Base-by-base conservation (phyloP, 1,140 invertebrate genomes). In the Drosophila kepulauana region DNA sequence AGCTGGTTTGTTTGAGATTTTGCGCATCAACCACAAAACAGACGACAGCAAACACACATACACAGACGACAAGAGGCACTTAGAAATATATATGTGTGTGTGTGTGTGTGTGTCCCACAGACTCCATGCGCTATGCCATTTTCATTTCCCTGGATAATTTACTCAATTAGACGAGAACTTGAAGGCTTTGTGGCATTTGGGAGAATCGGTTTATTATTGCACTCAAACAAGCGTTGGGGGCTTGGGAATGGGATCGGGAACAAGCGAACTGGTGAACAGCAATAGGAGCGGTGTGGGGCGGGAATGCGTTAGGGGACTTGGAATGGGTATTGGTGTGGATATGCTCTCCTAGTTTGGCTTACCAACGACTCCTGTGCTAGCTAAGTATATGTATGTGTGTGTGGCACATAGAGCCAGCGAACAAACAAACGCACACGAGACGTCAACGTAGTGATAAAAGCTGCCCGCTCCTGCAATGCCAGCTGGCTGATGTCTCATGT, bases 181-280 rank as follows among this genome's bases (percentile, higher is more conserved):
- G 78, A 81, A 79, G 84, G 81, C 84, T 88, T 89, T 88, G 85
- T 82, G 85, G 84, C 84, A 88, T 89, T 88, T 79, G 70, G 74
- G 67, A 76, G 81, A 89, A 89, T 89, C 85, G 81, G 78, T 88
- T 88, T 89, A 84, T 88, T 88, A 81, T 78, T 89, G 84, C 84
- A 81, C 85, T 89, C 82, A 69, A 66, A 72, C 52, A 54, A 72
- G 56, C 30, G 16, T n/a, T 41, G 61, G 33, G 61, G 20, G 46
- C 1, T 35, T n/a, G 61, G 48, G 5, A 74, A 28, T 57, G 49
- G 51, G 1, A 59, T 28, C 30, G 48, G 38, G n/a, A 58, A 41
- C 41, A 8, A 1, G 56, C 3, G 15, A 46, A 5, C 15, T 4
- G 30, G 5, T 8, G 30, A 33, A 33, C 7, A 33, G 30, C 5